These are phyloP conservation scores for Tragulus kanchil DNA, from an alignment of 2,113 vertebrate species.

Conservation along the genomic window DNA sequence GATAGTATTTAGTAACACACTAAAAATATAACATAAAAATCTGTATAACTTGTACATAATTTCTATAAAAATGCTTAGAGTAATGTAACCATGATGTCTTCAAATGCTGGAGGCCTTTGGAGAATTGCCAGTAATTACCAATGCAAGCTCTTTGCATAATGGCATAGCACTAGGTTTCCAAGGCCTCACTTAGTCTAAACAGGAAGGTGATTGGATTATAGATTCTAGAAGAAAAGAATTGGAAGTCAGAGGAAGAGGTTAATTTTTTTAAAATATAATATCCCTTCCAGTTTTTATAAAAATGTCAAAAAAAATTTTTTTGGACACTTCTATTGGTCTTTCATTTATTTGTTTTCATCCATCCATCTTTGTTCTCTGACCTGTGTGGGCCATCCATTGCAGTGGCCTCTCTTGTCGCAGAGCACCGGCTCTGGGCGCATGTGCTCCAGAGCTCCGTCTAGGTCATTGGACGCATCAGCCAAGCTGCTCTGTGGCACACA, in stretches of 20 bases:
- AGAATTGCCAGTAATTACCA: neutral
- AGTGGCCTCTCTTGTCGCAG: too few relatives aligned
- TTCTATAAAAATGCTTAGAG: neutral
- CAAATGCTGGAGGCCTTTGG: neutral
- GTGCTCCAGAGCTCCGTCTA: too few relatives aligned
- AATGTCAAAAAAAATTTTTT: neutral
- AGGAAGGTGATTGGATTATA: neutral
- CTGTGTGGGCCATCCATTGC: too few relatives aligned
- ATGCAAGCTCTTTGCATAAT: neutral
- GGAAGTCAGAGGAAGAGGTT: neutral
- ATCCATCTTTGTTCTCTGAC: too few relatives aligned
- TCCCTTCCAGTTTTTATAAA: neutral
- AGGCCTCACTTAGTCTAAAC: neutral
- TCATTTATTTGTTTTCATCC: too few relatives aligned
- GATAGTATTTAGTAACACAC: neutral
- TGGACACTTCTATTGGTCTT: too few relatives aligned
- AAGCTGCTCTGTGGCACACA: too few relatives aligned
- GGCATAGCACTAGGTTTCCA: neutral
- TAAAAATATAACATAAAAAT: constrained; percentile 21
- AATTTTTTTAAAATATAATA: neutral
- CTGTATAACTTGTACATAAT: neutral
- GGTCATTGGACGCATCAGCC: too few relatives aligned
- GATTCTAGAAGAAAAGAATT: constrained; percentile 17
- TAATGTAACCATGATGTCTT: neutral
- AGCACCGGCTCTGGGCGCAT: too few relatives aligned